phyloP scores from a whole-genome alignment of 2,888 invertebrate genomes.

The Cenopis cana region DNA sequence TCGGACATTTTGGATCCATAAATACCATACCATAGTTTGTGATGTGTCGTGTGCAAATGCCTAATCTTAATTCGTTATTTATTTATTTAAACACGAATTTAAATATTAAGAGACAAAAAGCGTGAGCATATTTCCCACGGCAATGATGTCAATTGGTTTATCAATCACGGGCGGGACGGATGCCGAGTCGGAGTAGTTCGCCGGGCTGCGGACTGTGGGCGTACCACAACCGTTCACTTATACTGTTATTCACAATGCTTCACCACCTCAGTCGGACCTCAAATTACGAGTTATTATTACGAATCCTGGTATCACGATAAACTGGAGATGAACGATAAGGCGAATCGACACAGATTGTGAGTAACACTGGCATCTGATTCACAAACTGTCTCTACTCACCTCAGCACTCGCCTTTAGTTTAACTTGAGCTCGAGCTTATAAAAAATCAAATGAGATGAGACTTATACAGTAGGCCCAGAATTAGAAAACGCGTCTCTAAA shows the following conservation, averaged over 20 bases:
- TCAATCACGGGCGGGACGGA: conserved; percentile 79
- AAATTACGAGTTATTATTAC: background rate
- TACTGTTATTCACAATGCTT: background rate
- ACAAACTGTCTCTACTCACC: background rate
- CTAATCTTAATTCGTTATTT: background rate
- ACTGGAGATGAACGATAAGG: background rate
- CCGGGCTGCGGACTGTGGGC: conserved; percentile 65
- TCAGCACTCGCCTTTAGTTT: background rate
- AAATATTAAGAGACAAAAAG: conserved; percentile 43
- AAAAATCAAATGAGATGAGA: background rate
- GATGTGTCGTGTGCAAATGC: too few relatives aligned
- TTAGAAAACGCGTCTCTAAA: too few relatives aligned
- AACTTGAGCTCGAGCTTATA: background rate
- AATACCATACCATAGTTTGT: too few relatives aligned
- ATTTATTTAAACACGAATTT: background rate
- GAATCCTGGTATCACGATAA: background rate
- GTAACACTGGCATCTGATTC: background rate
- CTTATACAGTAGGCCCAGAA: too few relatives aligned
- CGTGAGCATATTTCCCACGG: conserved; percentile 70
- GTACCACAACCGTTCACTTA: conserved; percentile 49
- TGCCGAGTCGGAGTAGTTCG: conserved; percentile 66
- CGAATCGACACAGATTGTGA: background rate
- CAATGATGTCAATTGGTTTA: conserved; percentile 79
- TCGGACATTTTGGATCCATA: too few relatives aligned
- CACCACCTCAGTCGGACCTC: background rate